These are phyloP conservation scores for Oegoconia quadripuncta DNA, from an alignment of 2,888 invertebrate species.

Conservation along the genomic window DNA sequence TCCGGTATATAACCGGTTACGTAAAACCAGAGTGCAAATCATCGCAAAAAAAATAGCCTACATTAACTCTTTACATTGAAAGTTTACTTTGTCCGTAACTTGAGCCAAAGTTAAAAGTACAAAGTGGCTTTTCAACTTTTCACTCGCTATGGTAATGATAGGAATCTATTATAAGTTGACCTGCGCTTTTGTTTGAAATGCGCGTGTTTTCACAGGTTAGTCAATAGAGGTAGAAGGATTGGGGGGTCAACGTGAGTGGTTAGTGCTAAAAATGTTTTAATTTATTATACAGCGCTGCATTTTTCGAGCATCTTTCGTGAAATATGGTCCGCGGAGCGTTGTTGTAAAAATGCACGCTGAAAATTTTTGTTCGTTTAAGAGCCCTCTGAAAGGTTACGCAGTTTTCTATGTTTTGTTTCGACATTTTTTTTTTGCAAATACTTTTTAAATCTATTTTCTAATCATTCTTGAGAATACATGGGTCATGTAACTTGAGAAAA, in stretches of 20 bases:
- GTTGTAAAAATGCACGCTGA: constrained; percentile 7
- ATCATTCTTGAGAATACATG: too few relatives aligned
- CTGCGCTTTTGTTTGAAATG: constrained; percentile 19
- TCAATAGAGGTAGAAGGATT: too few relatives aligned
- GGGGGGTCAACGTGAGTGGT: constrained; percentile 25
- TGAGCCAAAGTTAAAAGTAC: constrained; percentile 31
- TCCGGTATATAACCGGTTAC: too few relatives aligned
- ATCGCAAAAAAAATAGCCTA: too few relatives aligned
- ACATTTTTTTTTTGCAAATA: constrained; percentile 14
- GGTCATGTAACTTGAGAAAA: too few relatives aligned
- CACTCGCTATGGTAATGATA: constrained; percentile 28
- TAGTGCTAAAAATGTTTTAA: constrained; percentile 40
- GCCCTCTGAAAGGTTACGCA: too few relatives aligned
- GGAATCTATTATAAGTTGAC: constrained; percentile 25
- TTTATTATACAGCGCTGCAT: constrained; percentile 41
- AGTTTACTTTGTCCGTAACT: too few relatives aligned
- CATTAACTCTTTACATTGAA: too few relatives aligned
- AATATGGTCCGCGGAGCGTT: constrained; percentile 39
- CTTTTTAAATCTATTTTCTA: background rate
- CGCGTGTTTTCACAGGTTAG: constrained; percentile 4
- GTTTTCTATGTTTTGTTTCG: too few relatives aligned
- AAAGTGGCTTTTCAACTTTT: constrained; percentile 43
- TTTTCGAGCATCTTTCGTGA: constrained; percentile 40
- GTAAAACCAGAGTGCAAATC: too few relatives aligned
- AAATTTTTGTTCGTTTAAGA: too few relatives aligned